These are phyloP conservation scores for Melanotaenia duboulayi DNA, from an alignment of 2,113 vertebrate genomes.

Conservation along the genomic window DNA sequence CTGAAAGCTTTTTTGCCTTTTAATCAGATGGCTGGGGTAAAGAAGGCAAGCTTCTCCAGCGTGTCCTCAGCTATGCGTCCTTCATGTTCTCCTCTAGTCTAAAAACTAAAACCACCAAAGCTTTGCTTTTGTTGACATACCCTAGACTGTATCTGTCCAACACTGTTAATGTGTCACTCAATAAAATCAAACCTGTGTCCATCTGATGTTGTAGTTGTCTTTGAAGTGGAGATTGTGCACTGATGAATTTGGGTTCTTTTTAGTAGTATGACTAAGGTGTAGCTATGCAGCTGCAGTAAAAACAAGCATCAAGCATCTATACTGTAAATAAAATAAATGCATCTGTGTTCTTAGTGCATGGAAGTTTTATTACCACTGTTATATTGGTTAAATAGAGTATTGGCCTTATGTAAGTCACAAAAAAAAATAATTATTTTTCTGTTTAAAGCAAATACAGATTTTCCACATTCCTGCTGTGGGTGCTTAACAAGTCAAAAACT, in stretches of 20 bases:
- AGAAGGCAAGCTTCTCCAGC: not conserved
- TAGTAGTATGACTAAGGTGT: not conserved
- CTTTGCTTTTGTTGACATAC: conserved; percentile 31
- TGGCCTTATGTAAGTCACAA: conserved; percentile 8
- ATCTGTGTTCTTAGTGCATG: not conserved
- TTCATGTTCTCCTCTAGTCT: not conserved
- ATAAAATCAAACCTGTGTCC: conserved; percentile 66
- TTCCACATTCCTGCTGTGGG: conserved; percentile 15
- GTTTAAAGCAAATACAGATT: conserved; percentile 10
- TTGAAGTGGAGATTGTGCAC: not conserved
- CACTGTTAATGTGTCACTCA: conserved; percentile 52
- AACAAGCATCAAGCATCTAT: not conserved
- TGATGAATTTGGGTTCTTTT: not conserved
- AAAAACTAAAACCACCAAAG: not conserved
- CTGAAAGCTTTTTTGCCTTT: not conserved
- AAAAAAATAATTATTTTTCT: conserved; percentile 2
- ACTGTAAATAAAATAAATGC: not conserved
- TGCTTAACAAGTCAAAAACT: not conserved
- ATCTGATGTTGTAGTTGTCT: not conserved
- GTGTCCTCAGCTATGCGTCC: not conserved
- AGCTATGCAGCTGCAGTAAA: no score
- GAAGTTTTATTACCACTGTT: conserved; percentile 18
- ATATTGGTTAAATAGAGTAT: conserved; percentile 32
- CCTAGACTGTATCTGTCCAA: conserved; percentile 38
- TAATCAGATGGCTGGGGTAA: conserved; percentile 9